These are phyloP conservation scores for Helicoverpa assulta DNA, from an alignment of 2,888 invertebrate species.

Conservation along the genomic window DNA sequence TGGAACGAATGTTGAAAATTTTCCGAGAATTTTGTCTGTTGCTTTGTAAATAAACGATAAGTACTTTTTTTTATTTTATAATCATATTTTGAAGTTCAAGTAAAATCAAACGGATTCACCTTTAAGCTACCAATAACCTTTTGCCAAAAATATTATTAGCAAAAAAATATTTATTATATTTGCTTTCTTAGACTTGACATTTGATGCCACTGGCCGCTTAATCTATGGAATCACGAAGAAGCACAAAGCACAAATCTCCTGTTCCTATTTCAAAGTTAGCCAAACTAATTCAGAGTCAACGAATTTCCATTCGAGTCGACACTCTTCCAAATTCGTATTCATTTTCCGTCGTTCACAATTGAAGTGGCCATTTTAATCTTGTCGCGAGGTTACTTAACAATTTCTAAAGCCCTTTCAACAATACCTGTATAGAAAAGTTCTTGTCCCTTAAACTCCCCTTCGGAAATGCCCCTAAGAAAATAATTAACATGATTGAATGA, in stretches of 20 bases:
- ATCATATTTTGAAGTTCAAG: background rate
- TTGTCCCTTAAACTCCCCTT: slow-evolving; percentile 59
- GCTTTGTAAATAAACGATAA: background rate
- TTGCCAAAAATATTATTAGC: slow-evolving; percentile 28
- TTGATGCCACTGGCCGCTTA: slow-evolving; percentile 17
- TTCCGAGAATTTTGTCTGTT: background rate
- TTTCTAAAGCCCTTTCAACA: slow-evolving; percentile 66
- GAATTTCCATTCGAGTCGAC: slow-evolving; percentile 36
- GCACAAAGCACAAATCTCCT: slow-evolving; percentile 36
- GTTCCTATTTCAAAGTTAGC: slow-evolving; percentile 51
- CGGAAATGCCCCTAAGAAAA: slow-evolving; percentile 71
- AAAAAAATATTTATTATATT: slow-evolving; percentile 38
- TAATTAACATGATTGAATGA: slow-evolving; percentile 79
- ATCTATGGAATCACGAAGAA: slow-evolving; percentile 39
- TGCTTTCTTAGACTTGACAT: slow-evolving; percentile 14
- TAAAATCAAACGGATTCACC: background rate
- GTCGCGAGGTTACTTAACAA: slow-evolving; percentile 63
- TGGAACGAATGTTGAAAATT: background rate
- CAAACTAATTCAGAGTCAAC: slow-evolving; percentile 52
- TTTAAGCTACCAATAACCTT: background rate
- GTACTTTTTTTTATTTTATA: too few species aligned
- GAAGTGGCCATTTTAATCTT: slow-evolving; percentile 64
- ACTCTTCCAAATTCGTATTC: slow-evolving; percentile 60
- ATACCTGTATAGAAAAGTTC: slow-evolving; percentile 69
- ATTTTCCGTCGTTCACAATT: slow-evolving; percentile 58